Percentiles rank a stretch among this genome's conserved stretches.
These are phyloP conservation scores for Thereva nobilitata DNA, from an alignment of 2,888 invertebrate genomes.

Conservation along the genomic window DNA sequence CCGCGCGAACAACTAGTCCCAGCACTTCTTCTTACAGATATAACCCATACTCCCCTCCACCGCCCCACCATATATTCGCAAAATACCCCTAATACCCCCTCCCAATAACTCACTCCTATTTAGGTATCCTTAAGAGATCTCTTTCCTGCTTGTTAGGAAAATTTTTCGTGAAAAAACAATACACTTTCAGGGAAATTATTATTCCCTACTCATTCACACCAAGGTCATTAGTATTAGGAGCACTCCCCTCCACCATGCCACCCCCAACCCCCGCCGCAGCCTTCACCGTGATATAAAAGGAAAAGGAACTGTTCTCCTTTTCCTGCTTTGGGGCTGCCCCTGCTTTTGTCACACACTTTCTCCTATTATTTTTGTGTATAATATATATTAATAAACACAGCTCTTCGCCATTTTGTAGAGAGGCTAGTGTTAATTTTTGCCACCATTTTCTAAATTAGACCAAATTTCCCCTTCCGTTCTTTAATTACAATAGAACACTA, in stretches of 20 bases:
- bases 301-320: not conserved
- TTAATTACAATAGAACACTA: no score
- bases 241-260: not conserved
- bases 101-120: not conserved
- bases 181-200: conserved; percentile 9
- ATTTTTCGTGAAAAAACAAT: conserved; percentile 19
- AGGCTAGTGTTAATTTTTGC: no score
- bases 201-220: conserved; percentile 21
- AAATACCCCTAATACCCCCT: not conserved
- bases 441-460: no score
- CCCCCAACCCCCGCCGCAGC: not conserved
- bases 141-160: conserved; percentile 16
- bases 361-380: not conserved
- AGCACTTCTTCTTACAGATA: no score
- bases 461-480: no score
- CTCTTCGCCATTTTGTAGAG: no score
- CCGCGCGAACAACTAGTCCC: no score
- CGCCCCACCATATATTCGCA: no score
- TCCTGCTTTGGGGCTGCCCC: conserved; percentile 6
- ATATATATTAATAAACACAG: no score
- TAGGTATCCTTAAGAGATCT: not conserved
- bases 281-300: not conserved
- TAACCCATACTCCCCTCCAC: no score
- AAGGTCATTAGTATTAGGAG: conserved; percentile 12
- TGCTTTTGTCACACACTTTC: conserved; percentile 1